These are phyloP conservation scores for Artemisiospiza belli DNA, from an alignment of 2,113 vertebrate species.

Conservation along the genomic window DNA sequence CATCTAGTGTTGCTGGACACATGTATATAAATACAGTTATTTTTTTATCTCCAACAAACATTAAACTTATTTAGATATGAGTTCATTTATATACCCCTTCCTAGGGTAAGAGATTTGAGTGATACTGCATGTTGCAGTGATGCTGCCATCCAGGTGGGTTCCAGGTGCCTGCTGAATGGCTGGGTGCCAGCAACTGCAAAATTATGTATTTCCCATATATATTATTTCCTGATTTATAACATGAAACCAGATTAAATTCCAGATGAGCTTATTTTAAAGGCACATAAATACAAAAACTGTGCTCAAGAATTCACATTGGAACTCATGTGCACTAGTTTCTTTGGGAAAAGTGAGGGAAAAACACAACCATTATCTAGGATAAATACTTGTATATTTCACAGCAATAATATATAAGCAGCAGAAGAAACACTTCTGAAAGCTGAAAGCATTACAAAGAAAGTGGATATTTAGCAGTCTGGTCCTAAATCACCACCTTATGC, in stretches of 20 bases:
- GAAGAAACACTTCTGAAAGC: not conserved
- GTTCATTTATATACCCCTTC: not conserved
- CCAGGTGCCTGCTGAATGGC: not conserved
- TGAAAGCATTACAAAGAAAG: not conserved
- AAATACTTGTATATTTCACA: not conserved
- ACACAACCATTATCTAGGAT: not conserved
- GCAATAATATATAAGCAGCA: not conserved
- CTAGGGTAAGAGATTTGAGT: not conserved
- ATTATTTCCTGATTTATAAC: not conserved
- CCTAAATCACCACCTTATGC: not conserved
- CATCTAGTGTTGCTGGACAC: not conserved
- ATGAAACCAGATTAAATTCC: not conserved
- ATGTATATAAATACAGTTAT: fast-evolving
- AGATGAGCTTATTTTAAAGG: not conserved
- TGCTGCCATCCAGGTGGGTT: not conserved
- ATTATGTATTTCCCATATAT: not conserved
- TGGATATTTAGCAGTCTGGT: not conserved
- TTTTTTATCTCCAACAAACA: not conserved
- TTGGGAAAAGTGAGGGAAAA: not conserved
- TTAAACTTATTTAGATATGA: not conserved
- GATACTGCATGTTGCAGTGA: not conserved
- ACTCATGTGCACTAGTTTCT: not conserved
- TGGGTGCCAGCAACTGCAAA: not conserved
- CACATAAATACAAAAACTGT: not conserved
- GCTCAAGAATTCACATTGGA: not conserved